A percentile compares a stretch with the other conserved stretches of the same genome.
Evolutionary conservation across 64 coral and sea anemone species (phyloP).

Genomic region (Trachythela sp.): DNA sequence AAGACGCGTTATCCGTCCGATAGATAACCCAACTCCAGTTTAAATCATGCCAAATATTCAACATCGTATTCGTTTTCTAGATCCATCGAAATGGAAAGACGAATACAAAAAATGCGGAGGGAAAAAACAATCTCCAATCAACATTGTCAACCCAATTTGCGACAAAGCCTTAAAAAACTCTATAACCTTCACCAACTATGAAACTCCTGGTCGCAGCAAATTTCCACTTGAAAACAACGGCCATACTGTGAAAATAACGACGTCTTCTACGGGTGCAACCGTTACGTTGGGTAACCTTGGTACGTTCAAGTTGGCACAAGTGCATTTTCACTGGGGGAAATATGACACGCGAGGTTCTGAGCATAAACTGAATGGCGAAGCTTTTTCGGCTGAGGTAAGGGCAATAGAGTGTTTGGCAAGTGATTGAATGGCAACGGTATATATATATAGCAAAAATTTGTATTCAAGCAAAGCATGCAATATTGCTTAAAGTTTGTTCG

Average conservation of each 20-base stretch:
- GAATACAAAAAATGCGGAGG: background rate
- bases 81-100: background rate
- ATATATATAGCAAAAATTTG: too few relatives aligned
- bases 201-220: background rate
- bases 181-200: background rate
- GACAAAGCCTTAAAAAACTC: background rate
- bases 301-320: background rate
- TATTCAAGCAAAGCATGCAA: too few relatives aligned
- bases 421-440: too few relatives aligned
- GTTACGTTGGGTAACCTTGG: background rate
- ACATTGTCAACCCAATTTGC: background rate
- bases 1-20: too few relatives aligned
- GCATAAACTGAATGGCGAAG: background rate
- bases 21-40: too few relatives aligned
- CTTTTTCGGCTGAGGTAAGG: background rate
- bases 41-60: too few relatives aligned
- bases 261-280: background rate
- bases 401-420: too few relatives aligned
- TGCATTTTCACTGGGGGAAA: background rate
- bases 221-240: background rate
- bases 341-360: background rate
- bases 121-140: background rate
- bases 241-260: background rate
- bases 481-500: too few relatives aligned
- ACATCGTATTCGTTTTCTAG: background rate